Evolutionary conservation across 2,797 vertebrate species (phyloP), one percentile per base, ranked within the genome.

Genomic region (Hylomyscus alleni): DNA sequence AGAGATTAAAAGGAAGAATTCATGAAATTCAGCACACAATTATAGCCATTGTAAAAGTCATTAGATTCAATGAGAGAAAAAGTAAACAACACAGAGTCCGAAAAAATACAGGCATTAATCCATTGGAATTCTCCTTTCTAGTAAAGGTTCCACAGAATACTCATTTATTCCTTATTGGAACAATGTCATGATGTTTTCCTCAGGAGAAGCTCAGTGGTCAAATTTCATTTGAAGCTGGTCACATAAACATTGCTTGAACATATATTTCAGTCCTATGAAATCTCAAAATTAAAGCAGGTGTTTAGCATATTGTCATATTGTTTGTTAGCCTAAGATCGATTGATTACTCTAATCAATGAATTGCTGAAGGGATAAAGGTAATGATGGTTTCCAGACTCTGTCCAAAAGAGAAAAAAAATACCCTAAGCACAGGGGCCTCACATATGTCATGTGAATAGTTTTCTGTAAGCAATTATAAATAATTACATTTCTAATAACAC

Each of bases 91-190:
- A 29, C 3, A 37, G 3, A 10, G 6, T 29, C 10, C 19, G 20
- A 4, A 52, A 13, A 31, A 86, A n/a, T 47, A 0, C 9, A 44
- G 31, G 5, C n/a, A 10, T 15, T 52, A 62, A 24, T 11, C 11
- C 31, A n/a, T 65, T 37, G 52, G 3, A 15, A 10, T 1, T 62
- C 4, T 7, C 9, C 0, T 54, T 52, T 52, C 3, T 0, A 29
- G 37, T 34, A 78, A 24, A 20, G 14, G 10, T 29, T 19, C 37
- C 9, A 22, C 4, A 47, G 54, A 76, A 22, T 37, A 4, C 34
- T 67, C 47, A 40, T 50, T 78, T 90, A 62, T 37, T 29, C 40
- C 14, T 15, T 77, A 26, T 50, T 4, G 19, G 50, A 65, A 78
- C n/a, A 2, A 5, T 52, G 2, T 4, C 6, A 52, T 29, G 8